Evolutionary conservation across 2,888 invertebrate species (phyloP).

Genomic region (Gari tellinella): DNA sequence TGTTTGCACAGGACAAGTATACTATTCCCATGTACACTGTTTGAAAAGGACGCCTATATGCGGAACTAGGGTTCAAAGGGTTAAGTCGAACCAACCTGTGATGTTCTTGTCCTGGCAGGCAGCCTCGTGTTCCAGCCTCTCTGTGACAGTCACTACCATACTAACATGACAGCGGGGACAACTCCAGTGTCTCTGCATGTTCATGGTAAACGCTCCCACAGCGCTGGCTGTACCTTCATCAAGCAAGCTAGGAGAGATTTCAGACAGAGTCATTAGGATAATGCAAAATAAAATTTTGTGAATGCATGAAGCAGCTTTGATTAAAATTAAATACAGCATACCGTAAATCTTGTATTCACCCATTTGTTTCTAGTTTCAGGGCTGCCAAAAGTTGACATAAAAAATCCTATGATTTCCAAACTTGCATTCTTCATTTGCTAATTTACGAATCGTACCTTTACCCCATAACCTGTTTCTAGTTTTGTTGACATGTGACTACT

Average conservation of each 20-base stretch:
- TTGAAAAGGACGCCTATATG: background rate
- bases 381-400: too few species aligned
- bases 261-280: too few species aligned
- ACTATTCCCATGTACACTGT: background rate
- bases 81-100: constrained; percentile 51
- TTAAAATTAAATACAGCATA: too few species aligned
- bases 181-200: constrained; percentile 88
- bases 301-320: too few species aligned
- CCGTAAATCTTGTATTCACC: too few species aligned
- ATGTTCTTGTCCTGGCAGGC: constrained; percentile 82
- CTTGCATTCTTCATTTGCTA: too few species aligned
- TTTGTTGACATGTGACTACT: too few species aligned
- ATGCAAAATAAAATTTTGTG: too few species aligned
- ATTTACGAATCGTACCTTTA: too few species aligned
- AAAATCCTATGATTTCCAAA: too few species aligned
- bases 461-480: too few species aligned
- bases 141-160: constrained; percentile 88
- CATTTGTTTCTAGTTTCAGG: too few species aligned
- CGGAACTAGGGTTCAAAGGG: background rate
- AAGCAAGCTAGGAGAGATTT: constrained; percentile 87
- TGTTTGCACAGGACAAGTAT: background rate
- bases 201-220: constrained; percentile 81
- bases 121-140: constrained; percentile 90
- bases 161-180: constrained; percentile 90
- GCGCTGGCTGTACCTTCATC: constrained; percentile 75